phyloP scores from a whole-genome alignment of 1,140 invertebrate genomes.

The Drosophila truncata region DNA sequence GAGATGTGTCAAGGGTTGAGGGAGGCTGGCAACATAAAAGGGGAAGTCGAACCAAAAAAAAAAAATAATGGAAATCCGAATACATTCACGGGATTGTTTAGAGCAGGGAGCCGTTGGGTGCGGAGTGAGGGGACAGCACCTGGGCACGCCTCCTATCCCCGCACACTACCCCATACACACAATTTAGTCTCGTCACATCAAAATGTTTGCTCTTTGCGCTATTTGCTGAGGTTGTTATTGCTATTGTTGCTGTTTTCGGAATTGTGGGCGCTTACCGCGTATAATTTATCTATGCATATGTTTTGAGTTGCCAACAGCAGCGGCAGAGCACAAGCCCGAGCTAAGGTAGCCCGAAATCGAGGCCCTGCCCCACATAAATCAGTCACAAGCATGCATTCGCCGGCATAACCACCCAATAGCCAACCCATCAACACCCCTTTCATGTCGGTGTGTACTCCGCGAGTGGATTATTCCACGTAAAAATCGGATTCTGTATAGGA shows the following conservation, averaged over 20 bases:
- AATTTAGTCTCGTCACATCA: slow-evolving; percentile 78
- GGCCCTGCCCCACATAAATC: slow-evolving; percentile 69
- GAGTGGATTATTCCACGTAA: slow-evolving; percentile 31
- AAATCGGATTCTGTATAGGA: slow-evolving; percentile 46
- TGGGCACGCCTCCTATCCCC: slow-evolving; percentile 18
- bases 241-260: slow-evolving; percentile 41
- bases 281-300: slow-evolving; percentile 84
- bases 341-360: slow-evolving; percentile 38
- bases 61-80: slow-evolving; percentile 29
- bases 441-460: slow-evolving; percentile 42
- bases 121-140: slow-evolving; percentile 22
- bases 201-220: slow-evolving; percentile 61
- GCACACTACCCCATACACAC: slow-evolving; percentile 45
- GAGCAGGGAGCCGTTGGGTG: background rate
- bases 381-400: slow-evolving; percentile 51
- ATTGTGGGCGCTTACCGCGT: slow-evolving; percentile 74
- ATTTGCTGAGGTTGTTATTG: slow-evolving; percentile 40
- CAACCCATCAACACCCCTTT: slow-evolving; percentile 66
- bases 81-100: slow-evolving; percentile 31
- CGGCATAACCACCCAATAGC: slow-evolving; percentile 10
- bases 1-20: slow-evolving; percentile 23
- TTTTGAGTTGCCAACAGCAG: slow-evolving; percentile 74
- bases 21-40: slow-evolving; percentile 13
- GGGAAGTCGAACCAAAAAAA: slow-evolving; percentile 9
- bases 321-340: slow-evolving; percentile 45